phyloP scores from a whole-genome alignment of 2,113 vertebrate species.

The Ptychochromis oligacanthus region DNA sequence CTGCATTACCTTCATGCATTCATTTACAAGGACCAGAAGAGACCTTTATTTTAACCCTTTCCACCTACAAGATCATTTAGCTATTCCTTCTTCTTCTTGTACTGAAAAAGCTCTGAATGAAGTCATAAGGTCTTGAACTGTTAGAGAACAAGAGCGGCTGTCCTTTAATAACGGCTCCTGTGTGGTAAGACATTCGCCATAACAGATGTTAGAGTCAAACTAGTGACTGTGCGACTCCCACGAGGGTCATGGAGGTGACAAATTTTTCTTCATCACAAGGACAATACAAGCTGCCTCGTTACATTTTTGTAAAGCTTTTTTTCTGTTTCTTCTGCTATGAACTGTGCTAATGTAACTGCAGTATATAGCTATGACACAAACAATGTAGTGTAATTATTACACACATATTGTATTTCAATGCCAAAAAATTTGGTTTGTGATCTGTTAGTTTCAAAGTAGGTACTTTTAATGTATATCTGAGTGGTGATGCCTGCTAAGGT shows the following conservation, averaged over 20 bases:
- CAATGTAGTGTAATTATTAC: background rate
- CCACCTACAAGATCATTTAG: slow-evolving; percentile 4
- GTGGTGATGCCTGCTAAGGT: background rate
- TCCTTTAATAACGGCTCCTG: slow-evolving; percentile 7
- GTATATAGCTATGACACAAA: background rate
- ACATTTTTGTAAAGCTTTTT: background rate
- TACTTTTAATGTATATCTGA: background rate
- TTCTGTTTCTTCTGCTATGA: background rate
- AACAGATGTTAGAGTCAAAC: slow-evolving; percentile 34
- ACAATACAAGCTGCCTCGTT: background rate
- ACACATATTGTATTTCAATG: background rate
- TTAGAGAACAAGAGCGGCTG: background rate
- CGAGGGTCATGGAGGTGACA: background rate
- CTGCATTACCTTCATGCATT: slow-evolving; percentile 4
- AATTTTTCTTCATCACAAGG: slow-evolving; percentile 7
- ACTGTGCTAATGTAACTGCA: background rate
- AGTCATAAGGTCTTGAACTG: background rate
- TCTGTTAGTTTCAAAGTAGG: background rate
- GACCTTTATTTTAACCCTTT: slow-evolving; percentile 16
- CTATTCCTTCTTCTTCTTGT: background rate
- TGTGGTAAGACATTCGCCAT: background rate
- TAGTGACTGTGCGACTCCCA: slow-evolving; percentile 7
- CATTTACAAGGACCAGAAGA: background rate
- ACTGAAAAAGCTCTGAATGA: slow-evolving; percentile 3
- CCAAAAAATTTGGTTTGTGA: background rate